A percentile compares a stretch with the other conserved stretches of the same genome.
phyloP scores from a whole-genome alignment of 2,797 vertebrate species.

The Neoniphon sammara region DNA sequence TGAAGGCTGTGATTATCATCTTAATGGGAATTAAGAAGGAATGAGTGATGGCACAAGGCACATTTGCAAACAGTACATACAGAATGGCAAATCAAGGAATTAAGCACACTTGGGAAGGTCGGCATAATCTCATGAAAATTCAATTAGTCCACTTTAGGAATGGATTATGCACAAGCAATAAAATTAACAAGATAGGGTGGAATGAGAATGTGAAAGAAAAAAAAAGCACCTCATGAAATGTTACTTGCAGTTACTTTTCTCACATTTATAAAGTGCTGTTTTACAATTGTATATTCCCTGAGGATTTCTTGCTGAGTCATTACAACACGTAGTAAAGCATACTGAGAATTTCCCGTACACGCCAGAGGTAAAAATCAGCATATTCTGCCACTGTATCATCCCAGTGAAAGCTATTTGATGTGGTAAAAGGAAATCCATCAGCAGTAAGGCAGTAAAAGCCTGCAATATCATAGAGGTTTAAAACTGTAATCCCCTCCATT shows the following conservation, averaged over 20 bases:
- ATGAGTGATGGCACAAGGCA: constrained; percentile 61
- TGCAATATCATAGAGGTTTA: not conserved
- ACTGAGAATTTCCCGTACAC: not conserved
- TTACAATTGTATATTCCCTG: not conserved
- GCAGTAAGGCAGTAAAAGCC: not conserved
- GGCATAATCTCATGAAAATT: constrained; percentile 74
- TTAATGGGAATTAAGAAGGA: constrained; percentile 70
- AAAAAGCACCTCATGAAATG: constrained; percentile 28
- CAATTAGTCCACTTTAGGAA: constrained; percentile 66
- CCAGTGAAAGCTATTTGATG: not conserved
- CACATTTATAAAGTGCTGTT: constrained; percentile 5
- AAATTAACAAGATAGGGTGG: constrained; percentile 41
- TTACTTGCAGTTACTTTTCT: not conserved
- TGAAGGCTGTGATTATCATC: constrained; percentile 68
- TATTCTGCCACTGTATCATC: not conserved
- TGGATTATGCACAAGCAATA: constrained; percentile 66
- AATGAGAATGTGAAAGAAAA: constrained; percentile 24
- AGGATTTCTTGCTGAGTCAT: not conserved
- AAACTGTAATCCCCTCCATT: not conserved
- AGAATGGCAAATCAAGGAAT: constrained; percentile 56
- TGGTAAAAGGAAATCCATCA: not conserved
- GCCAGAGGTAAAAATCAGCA: not conserved
- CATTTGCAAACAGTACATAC: constrained; percentile 63
- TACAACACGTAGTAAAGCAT: not conserved
- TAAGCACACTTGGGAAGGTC: constrained; percentile 59